Evolutionary conservation across 2,113 vertebrate genomes (phyloP).

Genomic region (Hiodon alosoides): DNA sequence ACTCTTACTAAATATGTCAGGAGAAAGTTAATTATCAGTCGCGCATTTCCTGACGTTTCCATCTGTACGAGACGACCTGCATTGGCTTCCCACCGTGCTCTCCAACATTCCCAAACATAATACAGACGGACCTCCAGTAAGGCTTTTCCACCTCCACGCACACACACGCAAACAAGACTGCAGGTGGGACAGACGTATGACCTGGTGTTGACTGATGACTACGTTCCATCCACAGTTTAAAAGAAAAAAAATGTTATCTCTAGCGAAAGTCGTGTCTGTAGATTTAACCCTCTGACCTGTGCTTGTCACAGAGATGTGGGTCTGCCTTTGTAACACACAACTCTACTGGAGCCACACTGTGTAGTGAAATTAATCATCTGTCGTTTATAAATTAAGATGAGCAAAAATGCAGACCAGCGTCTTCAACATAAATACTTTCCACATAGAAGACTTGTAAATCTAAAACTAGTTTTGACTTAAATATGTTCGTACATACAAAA

Average conservation of each 20-base stretch:
- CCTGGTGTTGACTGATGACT: constrained; percentile 59
- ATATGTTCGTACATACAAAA: background rate
- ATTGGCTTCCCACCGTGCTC: too few species aligned
- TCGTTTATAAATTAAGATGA: too few species aligned
- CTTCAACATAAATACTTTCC: background rate
- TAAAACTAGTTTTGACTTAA: background rate
- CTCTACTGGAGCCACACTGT: constrained; percentile 1
- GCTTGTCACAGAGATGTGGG: constrained; percentile 54
- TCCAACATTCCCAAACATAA: too few species aligned
- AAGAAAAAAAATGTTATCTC: constrained; percentile 61
- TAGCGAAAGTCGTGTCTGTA: constrained; percentile 51
- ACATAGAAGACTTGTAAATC: background rate
- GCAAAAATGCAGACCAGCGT: background rate
- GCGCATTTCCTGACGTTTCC: too few species aligned
- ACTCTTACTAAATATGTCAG: too few species aligned
- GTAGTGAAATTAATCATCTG: background rate
- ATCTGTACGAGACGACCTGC: too few species aligned
- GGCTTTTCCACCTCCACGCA: background rate
- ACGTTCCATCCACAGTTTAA: constrained; percentile 44
- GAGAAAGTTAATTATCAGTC: too few species aligned
- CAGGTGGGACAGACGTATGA: constrained; percentile 65
- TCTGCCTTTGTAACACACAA: constrained; percentile 38
- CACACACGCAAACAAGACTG: constrained; percentile 28
- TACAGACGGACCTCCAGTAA: background rate
- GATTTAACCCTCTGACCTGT: constrained; percentile 58